Evolutionary conservation across 2,797 vertebrate species (phyloP), one percentile per base, ranked within the genome.

Genomic region (Mallotus villosus): DNA sequence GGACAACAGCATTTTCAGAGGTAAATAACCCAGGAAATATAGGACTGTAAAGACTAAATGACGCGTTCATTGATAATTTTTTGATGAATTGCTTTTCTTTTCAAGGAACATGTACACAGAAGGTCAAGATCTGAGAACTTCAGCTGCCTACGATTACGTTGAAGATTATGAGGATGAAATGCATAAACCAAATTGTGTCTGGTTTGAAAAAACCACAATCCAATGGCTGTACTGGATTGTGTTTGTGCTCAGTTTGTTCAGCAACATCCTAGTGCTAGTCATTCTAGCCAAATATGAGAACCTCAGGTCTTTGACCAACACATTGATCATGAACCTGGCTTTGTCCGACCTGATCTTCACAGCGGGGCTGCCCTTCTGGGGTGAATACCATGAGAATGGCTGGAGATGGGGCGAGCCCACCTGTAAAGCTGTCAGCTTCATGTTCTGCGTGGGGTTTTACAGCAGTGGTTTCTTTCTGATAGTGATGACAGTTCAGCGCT

Each of bases 241-340:
- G 55, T 91, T 94, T 46, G 1, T 95, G 37, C 76, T 98, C 79
- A 96, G 97, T 80, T 84, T 97, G 53, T 63, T 94, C 29, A 96
- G 96, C 66, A 99, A 99, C 80, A 77, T 76, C 19, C 80, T 97
- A 68, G 95, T 97, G 59, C 67, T 98, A 32, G 92, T 92, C 80
- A 92, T 97, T 66, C 83, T 99, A 60, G 70, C 91, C 59, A 96
- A 90, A 75, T 97, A 94, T 1, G 96, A 99, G 89, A 96, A 91
- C 69, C 81, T 97, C 5, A 91, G 81, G 71, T 95, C 94, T 25
- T 85, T 97, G 82, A 97, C 94, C 64, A 99, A 98, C 1, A 7
- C 93, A 16, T 95, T 96, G 74, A 95, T 97, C 82, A 81, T 97
- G 74, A 98, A 99, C 80, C 91, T 99, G 82, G 96, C 95, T 49